phyloP scores from a whole-genome alignment of 2,888 invertebrate genomes.

The Physocephala rufipes region DNA sequence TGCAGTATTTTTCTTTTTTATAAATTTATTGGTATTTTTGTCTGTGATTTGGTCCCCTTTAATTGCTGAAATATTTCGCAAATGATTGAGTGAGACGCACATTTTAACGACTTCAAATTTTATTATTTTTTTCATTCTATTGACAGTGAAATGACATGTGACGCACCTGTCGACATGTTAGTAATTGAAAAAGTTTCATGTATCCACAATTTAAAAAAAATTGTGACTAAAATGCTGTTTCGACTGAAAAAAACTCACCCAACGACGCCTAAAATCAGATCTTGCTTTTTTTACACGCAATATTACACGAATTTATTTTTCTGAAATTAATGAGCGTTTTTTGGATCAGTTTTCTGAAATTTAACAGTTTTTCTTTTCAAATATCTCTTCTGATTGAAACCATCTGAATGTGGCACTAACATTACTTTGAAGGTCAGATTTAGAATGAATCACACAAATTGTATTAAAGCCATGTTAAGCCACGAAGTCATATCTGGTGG shows the following conservation, averaged over 20 bases:
- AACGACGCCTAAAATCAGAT: too few species aligned
- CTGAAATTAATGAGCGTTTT: too few species aligned
- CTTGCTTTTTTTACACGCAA: not conserved
- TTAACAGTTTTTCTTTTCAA: too few species aligned
- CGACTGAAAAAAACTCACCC: too few species aligned
- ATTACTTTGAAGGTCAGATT: too few species aligned
- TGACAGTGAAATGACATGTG: constrained; percentile 2
- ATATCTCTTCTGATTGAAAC: too few species aligned
- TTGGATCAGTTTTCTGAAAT: too few species aligned
- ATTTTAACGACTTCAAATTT: constrained; percentile 10
- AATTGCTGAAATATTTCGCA: constrained; percentile 5
- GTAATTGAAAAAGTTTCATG: not conserved
- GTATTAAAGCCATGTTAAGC: too few species aligned
- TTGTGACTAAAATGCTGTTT: not conserved
- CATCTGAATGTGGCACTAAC: too few species aligned
- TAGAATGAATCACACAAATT: too few species aligned
- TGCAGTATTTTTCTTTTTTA: constrained; percentile 13
- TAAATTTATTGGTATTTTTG: not conserved
- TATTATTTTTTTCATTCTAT: constrained; percentile 3
- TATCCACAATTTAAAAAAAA: not conserved
- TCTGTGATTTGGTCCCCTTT: not conserved
- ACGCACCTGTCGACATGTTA: constrained; percentile 4
- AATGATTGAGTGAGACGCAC: not conserved
- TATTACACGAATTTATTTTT: not conserved
- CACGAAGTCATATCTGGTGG: too few species aligned